These are phyloP conservation scores for Eciton burchellii DNA, from an alignment of 1,140 invertebrate genomes.

Conservation along the genomic window DNA sequence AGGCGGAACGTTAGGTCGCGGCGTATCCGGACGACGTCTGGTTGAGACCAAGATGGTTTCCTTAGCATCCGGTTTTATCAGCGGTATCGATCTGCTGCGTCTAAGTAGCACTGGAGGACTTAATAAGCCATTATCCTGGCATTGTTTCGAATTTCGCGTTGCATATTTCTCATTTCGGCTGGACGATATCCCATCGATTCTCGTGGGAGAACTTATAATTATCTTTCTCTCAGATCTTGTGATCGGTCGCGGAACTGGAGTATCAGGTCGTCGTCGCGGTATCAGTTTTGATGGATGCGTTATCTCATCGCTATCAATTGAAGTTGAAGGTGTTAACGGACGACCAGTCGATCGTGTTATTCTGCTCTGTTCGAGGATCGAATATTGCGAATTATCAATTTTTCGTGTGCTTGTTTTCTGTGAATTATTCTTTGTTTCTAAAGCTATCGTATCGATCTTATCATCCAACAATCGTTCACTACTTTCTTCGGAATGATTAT, in stretches of 20 bases:
- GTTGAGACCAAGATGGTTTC: neutral
- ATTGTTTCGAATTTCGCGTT: constrained; percentile 66
- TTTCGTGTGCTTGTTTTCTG: constrained; percentile 24
- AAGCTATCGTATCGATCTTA: neutral
- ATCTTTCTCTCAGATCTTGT: constrained; percentile 63
- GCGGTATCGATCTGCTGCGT: constrained; percentile 68
- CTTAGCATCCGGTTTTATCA: constrained; percentile 51
- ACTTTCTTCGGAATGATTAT: constrained; percentile 4
- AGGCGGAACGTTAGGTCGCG: constrained; percentile 59
- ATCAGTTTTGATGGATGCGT: constrained; percentile 4
- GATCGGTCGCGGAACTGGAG: constrained; percentile 70
- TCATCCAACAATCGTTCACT: neutral
- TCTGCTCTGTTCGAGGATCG: constrained; percentile 37
- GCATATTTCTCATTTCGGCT: constrained; percentile 59
- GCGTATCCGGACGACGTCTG: constrained; percentile 71
- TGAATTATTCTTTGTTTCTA: neutral
- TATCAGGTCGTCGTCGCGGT: constrained; percentile 72
- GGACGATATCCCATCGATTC: constrained; percentile 36
- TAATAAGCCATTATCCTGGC: constrained; percentile 70
- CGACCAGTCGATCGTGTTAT: constrained; percentile 60
- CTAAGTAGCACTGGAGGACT: constrained; percentile 44
- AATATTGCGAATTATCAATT: constrained; percentile 43
- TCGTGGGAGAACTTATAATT: neutral
- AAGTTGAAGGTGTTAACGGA: constrained; percentile 37
- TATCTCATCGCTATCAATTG: neutral